phyloP scores from a whole-genome alignment of 2,888 invertebrate species.

The Volucella inanis region DNA sequence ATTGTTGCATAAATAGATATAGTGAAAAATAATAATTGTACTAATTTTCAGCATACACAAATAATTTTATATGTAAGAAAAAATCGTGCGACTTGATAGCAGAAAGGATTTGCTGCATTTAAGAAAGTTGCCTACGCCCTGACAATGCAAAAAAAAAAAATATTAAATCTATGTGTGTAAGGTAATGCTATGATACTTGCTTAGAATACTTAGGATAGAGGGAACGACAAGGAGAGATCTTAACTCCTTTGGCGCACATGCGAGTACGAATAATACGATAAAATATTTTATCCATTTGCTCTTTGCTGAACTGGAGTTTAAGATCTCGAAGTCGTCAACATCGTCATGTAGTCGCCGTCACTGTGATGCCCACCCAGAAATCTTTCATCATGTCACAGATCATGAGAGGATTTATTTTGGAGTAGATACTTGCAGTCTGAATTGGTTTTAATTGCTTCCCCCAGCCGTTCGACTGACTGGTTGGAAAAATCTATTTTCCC shows the following conservation, averaged over 20 bases:
- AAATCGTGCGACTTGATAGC: slow-evolving; percentile 43
- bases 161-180: neutral
- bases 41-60: neutral
- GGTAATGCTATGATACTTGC: slow-evolving; percentile 30
- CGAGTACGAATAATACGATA: slow-evolving; percentile 11
- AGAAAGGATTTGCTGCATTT: slow-evolving; percentile 48
- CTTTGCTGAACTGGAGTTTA: slow-evolving; percentile 32
- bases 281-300: slow-evolving; percentile 48
- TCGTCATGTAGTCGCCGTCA: slow-evolving; percentile 37
- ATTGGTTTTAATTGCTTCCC: slow-evolving; percentile 43
- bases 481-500: neutral
- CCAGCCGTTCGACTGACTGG: neutral
- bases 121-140: slow-evolving; percentile 53
- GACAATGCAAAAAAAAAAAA: slow-evolving; percentile 36
- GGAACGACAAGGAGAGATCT: slow-evolving; percentile 4
- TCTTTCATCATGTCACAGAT: slow-evolving; percentile 62
- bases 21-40: slow-evolving; percentile 1
- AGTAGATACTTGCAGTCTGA: slow-evolving; percentile 39
- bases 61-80: neutral
- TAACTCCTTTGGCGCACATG: neutral
- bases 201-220: neutral
- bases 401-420: slow-evolving; percentile 55
- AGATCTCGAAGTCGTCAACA: slow-evolving; percentile 57
- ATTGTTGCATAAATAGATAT: slow-evolving; percentile 17
- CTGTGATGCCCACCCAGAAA: slow-evolving; percentile 67